phyloP scores from a whole-genome alignment of 2,113 vertebrate species.

The Thamnaconus septentrionalis region DNA sequence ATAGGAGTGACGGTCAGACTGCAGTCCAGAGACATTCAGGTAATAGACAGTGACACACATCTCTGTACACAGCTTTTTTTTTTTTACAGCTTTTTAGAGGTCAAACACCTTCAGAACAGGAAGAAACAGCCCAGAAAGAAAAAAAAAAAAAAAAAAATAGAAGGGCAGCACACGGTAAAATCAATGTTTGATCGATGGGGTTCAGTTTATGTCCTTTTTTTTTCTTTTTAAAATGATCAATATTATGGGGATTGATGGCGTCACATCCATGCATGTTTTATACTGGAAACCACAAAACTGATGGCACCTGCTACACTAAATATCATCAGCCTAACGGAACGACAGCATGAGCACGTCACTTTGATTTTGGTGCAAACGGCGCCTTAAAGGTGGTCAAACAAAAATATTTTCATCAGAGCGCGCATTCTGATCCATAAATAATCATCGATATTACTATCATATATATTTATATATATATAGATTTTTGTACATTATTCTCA shows the following conservation, averaged over 20 bases:
- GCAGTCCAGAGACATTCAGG: slow-evolving; percentile 73
- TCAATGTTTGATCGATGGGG: slow-evolving; percentile 26
- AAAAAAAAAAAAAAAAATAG: slow-evolving; percentile 5
- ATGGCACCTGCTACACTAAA: slow-evolving; percentile 33
- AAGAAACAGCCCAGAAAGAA: slow-evolving; percentile 41
- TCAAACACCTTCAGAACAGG: slow-evolving; percentile 59
- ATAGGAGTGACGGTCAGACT: slow-evolving; percentile 68
- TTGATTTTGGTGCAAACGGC: slow-evolving; percentile 31
- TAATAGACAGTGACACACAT: slow-evolving; percentile 72
- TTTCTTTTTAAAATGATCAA: too few relatives aligned
- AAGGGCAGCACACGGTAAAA: slow-evolving; percentile 53
- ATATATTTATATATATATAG: slow-evolving; percentile 8
- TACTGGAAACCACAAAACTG: slow-evolving; percentile 39
- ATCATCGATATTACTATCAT: slow-evolving; percentile 4
- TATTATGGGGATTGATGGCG: neutral
- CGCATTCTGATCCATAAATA: slow-evolving; percentile 56
- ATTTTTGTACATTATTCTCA: slow-evolving; percentile 33
- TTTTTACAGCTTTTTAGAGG: slow-evolving; percentile 66
- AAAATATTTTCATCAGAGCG: slow-evolving; percentile 53
- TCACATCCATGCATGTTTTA: slow-evolving; percentile 4
- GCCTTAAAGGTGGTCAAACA: slow-evolving; percentile 40
- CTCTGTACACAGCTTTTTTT: slow-evolving; percentile 69
- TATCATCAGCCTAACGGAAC: slow-evolving; percentile 41
- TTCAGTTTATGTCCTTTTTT: slow-evolving; percentile 34
- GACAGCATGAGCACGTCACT: slow-evolving; percentile 24